phyloP scores from a whole-genome alignment of 2,113 vertebrate genomes.

The Ochotona curzoniae region DNA sequence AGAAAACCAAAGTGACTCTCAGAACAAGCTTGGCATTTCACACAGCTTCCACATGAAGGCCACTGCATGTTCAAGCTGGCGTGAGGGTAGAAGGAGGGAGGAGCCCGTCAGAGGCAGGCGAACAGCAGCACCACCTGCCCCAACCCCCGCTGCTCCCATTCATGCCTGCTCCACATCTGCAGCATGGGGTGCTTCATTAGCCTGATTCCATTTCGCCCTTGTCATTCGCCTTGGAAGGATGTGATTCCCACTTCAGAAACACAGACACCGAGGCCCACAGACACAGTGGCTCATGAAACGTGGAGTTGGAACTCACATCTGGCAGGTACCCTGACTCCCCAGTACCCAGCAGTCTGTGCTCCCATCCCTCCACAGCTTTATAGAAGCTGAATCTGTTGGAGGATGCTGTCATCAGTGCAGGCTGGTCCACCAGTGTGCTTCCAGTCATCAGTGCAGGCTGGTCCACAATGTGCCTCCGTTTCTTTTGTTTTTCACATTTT shows the following conservation, averaged over 20 bases:
- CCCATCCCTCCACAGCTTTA: background rate
- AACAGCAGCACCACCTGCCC: background rate
- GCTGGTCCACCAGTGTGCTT: background rate
- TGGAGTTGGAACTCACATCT: background rate
- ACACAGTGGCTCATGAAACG: background rate
- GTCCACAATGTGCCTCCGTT: background rate
- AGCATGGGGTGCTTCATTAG: background rate
- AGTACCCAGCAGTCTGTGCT: too few relatives aligned
- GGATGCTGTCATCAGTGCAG: background rate
- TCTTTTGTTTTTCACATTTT: too few relatives aligned
- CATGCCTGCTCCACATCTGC: rapidly evolving
- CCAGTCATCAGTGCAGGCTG: background rate
- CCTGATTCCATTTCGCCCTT: background rate
- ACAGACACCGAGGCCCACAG: background rate
- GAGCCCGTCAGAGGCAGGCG: rapidly evolving
- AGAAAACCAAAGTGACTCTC: background rate
- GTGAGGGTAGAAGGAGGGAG: background rate
- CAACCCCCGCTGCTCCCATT: too few relatives aligned
- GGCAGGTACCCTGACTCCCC: background rate
- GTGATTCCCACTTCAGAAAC: background rate
- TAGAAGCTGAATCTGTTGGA: background rate
- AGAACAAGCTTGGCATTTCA: background rate
- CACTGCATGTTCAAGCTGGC: background rate
- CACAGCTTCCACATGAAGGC: rapidly evolving
- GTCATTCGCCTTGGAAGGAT: background rate